A percentile compares a stretch with the other conserved stretches of the same genome.
These are phyloP conservation scores for Melanostigma gelatinosum DNA, from an alignment of 2,113 vertebrate genomes.

Conservation along the genomic window DNA sequence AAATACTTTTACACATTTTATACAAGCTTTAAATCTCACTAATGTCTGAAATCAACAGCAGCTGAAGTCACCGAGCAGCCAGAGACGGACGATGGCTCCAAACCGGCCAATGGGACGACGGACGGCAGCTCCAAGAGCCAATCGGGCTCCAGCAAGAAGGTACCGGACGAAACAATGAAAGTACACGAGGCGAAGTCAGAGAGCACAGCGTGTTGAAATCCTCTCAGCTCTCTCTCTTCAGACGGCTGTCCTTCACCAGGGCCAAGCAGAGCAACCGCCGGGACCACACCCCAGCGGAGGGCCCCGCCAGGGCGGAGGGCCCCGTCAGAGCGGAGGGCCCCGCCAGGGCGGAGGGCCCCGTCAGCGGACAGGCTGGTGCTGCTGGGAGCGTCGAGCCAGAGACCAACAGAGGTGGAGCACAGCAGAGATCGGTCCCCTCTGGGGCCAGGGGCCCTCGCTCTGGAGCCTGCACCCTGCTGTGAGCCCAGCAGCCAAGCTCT, in stretches of 20 bases:
- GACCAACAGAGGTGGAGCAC: neutral
- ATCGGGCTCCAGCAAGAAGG: conserved; percentile 75
- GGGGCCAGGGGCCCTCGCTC: conserved; percentile 64
- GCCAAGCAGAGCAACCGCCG: conserved; percentile 41
- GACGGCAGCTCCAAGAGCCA: conserved; percentile 52
- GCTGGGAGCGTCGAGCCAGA: conserved; percentile 1
- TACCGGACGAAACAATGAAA: conserved; percentile 19
- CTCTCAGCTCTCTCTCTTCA: conserved; percentile 78
- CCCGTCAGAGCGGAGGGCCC: neutral
- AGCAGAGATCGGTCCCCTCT: neutral
- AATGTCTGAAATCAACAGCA: conserved; percentile 13
- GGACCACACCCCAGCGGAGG: conserved; percentile 17
- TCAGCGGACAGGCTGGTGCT: neutral
- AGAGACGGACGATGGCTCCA: neutral
- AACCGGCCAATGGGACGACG: conserved; percentile 60
- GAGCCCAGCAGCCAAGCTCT: conserved; percentile 16
- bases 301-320: neutral
- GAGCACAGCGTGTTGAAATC: neutral
- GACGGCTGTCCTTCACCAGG: conserved; percentile 67
- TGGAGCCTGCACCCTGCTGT: conserved; percentile 76
- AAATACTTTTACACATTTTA: too few relatives aligned
- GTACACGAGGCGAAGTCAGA: neutral
- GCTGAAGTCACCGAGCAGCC: conserved; percentile 28
- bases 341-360: neutral
- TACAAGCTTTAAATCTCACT: too few relatives aligned